Percentiles rank a stretch among this genome's conserved stretches.
phyloP scores from a whole-genome alignment of 2,888 invertebrate species.

The Psylliodes chrysocephalus region DNA sequence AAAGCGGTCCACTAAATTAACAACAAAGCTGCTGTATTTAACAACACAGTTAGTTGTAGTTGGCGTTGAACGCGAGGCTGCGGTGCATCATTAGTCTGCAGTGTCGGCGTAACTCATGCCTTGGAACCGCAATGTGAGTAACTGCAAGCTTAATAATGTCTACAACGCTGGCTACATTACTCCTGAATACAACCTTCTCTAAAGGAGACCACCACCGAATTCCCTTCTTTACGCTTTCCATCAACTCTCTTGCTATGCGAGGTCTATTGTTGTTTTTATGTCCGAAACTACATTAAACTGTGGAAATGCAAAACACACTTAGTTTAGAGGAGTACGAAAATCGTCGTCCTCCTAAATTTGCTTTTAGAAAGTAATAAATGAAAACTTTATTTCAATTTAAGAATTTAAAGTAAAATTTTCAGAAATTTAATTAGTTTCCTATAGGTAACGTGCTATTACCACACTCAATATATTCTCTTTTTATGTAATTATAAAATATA shows the following conservation, averaged over 20 bases:
- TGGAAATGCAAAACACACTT: too few relatives aligned
- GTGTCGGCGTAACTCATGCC: conserved; percentile 59
- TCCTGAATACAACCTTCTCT: conserved; percentile 39
- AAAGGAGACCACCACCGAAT: conserved; percentile 39
- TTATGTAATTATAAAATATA: too few relatives aligned
- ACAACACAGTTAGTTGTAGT: conserved; percentile 55
- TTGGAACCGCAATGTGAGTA: conserved; percentile 61
- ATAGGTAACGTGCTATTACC: too few relatives aligned
- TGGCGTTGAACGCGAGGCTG: conserved; percentile 53
- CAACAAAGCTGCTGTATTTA: conserved; percentile 54
- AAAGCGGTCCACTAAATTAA: conserved; percentile 51
- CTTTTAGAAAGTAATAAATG: too few relatives aligned
- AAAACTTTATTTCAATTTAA: too few relatives aligned
- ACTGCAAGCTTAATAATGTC: conserved; percentile 63
- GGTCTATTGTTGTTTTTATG: conserved; percentile 24
- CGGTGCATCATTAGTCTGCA: conserved; percentile 61
- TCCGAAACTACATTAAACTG: neutral
- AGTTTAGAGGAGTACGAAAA: too few relatives aligned
- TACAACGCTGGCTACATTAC: conserved; percentile 52
- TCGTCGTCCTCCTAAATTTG: too few relatives aligned
- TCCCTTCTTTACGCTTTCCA: conserved; percentile 38
- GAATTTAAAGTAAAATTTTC: too few relatives aligned
- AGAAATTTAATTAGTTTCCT: too few relatives aligned
- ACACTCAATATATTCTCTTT: too few relatives aligned
- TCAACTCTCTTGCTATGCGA: conserved; percentile 36